Evolutionary conservation across 1,140 invertebrate species (phyloP), one percentile per base, ranked within the genome.

Genomic region (Delia radicum): DNA sequence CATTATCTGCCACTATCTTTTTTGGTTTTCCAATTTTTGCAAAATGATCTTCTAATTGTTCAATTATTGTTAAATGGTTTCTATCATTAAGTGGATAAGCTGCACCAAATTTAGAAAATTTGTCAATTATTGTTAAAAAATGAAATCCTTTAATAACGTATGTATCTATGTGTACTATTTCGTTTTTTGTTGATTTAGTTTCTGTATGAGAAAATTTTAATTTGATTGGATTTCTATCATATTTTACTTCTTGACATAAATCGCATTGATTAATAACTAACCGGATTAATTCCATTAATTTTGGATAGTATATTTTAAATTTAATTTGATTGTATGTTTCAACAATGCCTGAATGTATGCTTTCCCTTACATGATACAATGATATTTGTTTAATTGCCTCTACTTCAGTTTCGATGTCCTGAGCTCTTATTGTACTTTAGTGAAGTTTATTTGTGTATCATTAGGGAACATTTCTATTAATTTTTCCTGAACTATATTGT

Each of bases 321-420:
- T 65, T 75, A 4, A 77, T 63, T 63, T 63, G 55, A 12, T 77
- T 65, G 28, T 73, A 77, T 13, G 42, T 77, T 77, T 77, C 76
- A 1, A 31, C 0, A 18, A 75, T 77, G 2, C 76, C 65, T 75
- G 76, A 63, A 63, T 77, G 76, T 27, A 72, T 26, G 18, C 65
- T 77, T 48, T 77, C 74, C 5, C 31, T 72, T 0, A 72, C 37
- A 67, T 77, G 76, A 18, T 75, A 77, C 0, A 63, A 15, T 0
- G 76, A 37, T 26, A 77, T 77, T 72, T 77, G 28, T 65, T 72
- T 74, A 48, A 71, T 8, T 33, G 73, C 31, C n/a, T 74, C 73
- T 27, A 46, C 48, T 75, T 74, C 73, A 4, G 37, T 71, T n/a
- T 69, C 46, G 6, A 74, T 75, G 13, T 77, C 76, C 31, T 72